Conservation (phyloP, 2,888 invertebrate species). For the Plagodis dolabraria region DNA sequence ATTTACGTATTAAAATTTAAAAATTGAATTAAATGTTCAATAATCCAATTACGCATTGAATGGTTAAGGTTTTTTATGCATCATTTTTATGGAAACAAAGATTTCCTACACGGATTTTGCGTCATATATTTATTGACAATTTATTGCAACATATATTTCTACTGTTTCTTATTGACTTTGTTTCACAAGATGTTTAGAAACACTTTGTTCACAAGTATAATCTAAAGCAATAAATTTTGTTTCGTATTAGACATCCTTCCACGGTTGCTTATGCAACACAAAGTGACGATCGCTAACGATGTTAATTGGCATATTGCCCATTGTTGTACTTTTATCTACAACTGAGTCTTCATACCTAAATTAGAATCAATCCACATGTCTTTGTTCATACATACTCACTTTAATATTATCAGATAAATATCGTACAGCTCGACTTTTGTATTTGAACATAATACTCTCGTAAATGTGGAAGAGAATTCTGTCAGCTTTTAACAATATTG, state of each 20-base stretch:
- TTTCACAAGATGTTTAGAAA: constrained; percentile 8
- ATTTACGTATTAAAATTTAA: too few species aligned
- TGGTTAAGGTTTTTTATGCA: too few species aligned
- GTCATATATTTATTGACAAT: too few species aligned
- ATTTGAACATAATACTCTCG: constrained; percentile 1
- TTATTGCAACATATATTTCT: too few species aligned
- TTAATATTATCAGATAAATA: neutral
- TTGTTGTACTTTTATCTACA: constrained; percentile 36
- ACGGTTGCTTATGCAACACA: constrained; percentile 29
- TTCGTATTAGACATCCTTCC: constrained; percentile 27
- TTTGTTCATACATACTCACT: neutral
- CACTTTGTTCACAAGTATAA: constrained; percentile 13
- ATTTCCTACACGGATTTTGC: too few species aligned
- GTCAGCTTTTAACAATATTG: constrained; percentile 19
- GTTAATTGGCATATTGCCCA: constrained; percentile 43
- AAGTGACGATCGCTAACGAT: constrained; percentile 35
- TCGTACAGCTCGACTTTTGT: neutral
- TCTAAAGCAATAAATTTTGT: constrained; percentile 25
- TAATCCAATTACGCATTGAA: too few species aligned
- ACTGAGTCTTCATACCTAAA: constrained; percentile 27
- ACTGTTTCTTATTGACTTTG: too few species aligned
- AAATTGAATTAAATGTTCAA: too few species aligned
- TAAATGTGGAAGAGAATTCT: constrained; percentile 5
- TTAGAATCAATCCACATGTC: constrained; percentile 24
- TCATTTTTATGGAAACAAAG: too few species aligned